Percentiles rank a stretch among this genome's conserved stretches.
These are phyloP conservation scores for Ischnus inquisitorius DNA, from an alignment of 2,888 invertebrate species.

Conservation along the genomic window DNA sequence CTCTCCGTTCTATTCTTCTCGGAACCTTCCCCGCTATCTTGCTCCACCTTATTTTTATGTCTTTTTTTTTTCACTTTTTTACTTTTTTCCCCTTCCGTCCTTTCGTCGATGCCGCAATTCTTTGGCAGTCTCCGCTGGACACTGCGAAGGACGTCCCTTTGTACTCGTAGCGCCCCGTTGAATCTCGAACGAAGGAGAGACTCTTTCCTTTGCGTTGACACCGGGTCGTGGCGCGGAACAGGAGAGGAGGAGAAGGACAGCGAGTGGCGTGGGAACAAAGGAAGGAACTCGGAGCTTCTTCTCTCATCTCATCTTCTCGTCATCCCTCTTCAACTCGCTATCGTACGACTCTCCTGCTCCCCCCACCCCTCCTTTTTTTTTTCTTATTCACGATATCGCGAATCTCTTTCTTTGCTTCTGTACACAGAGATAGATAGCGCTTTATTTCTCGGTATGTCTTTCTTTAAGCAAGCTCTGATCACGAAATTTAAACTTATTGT, in stretches of 20 bases:
- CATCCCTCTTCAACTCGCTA: constrained; percentile 38
- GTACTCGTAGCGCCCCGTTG: constrained; percentile 52
- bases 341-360: neutral
- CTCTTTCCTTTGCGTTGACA: constrained; percentile 64
- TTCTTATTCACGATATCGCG: constrained; percentile 31
- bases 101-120: constrained; percentile 66
- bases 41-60: constrained; percentile 25
- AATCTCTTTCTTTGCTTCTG: constrained; percentile 41
- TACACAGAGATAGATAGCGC: neutral
- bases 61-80: constrained; percentile 24
- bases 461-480: neutral
- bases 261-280: constrained; percentile 83
- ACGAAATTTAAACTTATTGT: neutral
- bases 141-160: constrained; percentile 62
- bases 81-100: constrained; percentile 53
- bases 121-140: constrained; percentile 59
- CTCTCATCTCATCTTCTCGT: constrained; percentile 70
- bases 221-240: constrained; percentile 51
- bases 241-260: constrained; percentile 42
- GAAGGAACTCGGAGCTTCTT: constrained; percentile 71
- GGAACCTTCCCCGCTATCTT: constrained; percentile 62
- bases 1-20: constrained; percentile 43
- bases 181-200: constrained; percentile 61
- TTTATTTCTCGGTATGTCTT: neutral
- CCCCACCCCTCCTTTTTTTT: constrained; percentile 42